phyloP scores from a whole-genome alignment of 2,888 invertebrate species.

The Leptinotarsa haldemani region DNA sequence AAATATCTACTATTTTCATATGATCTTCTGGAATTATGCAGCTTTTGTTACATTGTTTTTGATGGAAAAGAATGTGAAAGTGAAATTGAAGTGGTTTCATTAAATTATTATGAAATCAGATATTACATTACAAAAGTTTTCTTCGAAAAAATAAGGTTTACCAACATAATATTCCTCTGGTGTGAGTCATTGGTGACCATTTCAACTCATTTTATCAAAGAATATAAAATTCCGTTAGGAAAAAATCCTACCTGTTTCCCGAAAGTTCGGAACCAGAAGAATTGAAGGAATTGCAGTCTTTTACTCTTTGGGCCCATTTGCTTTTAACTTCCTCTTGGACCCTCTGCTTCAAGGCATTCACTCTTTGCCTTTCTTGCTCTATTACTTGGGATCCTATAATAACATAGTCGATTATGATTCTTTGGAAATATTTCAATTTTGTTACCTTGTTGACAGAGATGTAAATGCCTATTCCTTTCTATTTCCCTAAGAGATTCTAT shows the following conservation, averaged over 20 bases:
- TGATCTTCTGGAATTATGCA: too few relatives aligned
- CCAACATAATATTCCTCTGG: background rate
- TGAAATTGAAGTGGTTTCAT: too few relatives aligned
- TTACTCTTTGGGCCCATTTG: conserved; percentile 80
- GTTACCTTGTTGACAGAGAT: conserved; percentile 90
- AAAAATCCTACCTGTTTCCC: conserved; percentile 55
- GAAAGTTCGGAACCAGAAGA: conserved; percentile 60
- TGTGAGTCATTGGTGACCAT: background rate
- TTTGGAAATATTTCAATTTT: conserved; percentile 12
- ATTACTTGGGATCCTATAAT: conserved; percentile 87
- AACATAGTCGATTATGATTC: background rate
- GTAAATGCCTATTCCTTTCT: conserved; percentile 85
- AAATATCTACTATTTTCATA: too few relatives aligned
- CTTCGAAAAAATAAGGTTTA: too few relatives aligned
- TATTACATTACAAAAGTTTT: too few relatives aligned
- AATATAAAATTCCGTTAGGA: background rate
- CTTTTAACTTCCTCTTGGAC: conserved; percentile 91
- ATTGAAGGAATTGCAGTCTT: conserved; percentile 72
- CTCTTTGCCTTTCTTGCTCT: conserved; percentile 89
- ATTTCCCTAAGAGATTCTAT: conserved; percentile 90
- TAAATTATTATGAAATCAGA: too few relatives aligned
- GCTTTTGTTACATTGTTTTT: too few relatives aligned
- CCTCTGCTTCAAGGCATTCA: conserved; percentile 85
- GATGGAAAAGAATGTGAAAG: too few relatives aligned
- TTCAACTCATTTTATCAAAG: background rate